Conservation (phyloP, 2,113 vertebrate genomes). For the Corythaixoides concolor region DNA sequence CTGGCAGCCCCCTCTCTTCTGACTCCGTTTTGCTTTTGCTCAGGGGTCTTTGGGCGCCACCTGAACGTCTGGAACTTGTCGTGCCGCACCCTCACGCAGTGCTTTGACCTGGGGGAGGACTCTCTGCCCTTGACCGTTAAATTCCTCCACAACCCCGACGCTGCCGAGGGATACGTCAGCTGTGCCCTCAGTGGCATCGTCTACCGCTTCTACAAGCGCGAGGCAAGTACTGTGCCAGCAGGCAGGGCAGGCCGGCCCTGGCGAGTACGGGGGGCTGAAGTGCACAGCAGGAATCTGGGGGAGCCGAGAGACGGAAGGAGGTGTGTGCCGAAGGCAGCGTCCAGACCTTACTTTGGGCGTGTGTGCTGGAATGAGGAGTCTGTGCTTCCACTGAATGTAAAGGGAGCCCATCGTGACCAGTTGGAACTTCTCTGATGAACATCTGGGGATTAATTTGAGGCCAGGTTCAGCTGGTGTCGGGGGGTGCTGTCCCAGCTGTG, state of each 20-base stretch:
- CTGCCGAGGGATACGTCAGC: constrained; percentile 85
- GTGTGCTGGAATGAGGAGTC: background rate
- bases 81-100: constrained; percentile 81
- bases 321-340: too few relatives aligned
- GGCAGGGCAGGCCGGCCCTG: background rate
- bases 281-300: accelerated
- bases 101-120: constrained; percentile 84
- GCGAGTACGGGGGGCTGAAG: too few relatives aligned
- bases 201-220: constrained; percentile 86
- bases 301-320: background rate
- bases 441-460: background rate
- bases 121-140: constrained; percentile 83
- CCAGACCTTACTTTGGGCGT: background rate
- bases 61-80: constrained; percentile 91
- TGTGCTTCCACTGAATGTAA: too few relatives aligned
- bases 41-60: constrained; percentile 82
- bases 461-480: background rate
- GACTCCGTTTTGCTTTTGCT: accelerated
- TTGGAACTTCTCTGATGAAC: background rate
- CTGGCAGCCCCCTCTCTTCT: accelerated
- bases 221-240: constrained; percentile 26
- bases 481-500: too few relatives aligned
- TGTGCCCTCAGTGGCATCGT: constrained; percentile 82
- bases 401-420: background rate
- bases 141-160: constrained; percentile 86